Evolutionary conservation across 2,797 vertebrate species (phyloP), one percentile per base, ranked within the genome.

Genomic region (Darevskia mixta): DNA sequence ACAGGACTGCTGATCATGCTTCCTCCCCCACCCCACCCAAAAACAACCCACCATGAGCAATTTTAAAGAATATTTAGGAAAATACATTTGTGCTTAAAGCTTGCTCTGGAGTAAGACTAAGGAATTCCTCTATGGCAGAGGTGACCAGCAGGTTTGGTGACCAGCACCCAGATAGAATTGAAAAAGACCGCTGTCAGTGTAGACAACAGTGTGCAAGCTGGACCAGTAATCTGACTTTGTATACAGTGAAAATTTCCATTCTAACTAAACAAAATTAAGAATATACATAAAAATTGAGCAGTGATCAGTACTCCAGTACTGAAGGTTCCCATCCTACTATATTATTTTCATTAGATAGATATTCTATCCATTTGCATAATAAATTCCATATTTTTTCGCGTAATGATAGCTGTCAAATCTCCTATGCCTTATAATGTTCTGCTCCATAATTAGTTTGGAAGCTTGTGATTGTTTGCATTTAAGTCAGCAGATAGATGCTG

Each of bases 401-500:
- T 94, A 95, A 89, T 94, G 91, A 94, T 93, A 95, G 89, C 93
- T 97, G 96, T 94, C 96, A 97, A 96, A 95, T 95, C 96, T 94
- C 93, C 90, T 93, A 94, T 93, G 92, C 94, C 91, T 93, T 95
- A 86, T 95, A 94, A 95, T 95, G 86, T 93, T 96, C 93, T 93
- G 49, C 32, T 67, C 91, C 89, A 86, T 97, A 96, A 97, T 96
- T 97, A 96, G 92, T 96, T 95, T 95, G 92, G 94, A 97, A 97
- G 94, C 81, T 90, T 93, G 85, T 95, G 95, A 96, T 96, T 97
- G 94, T 96, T 96, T 94, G 96, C 95, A 90, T 95, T 94, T 96
- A 95, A 96, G 92, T 94, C 92, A 96, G 89, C 87, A 95, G 93
- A 94, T 93, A 95, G 94, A 96, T 85, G 87, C 95, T 96, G 95